Evolutionary conservation across 2,888 invertebrate genomes (phyloP), one percentile per base, ranked within the genome.

Genomic region (Diaperis boleti): DNA sequence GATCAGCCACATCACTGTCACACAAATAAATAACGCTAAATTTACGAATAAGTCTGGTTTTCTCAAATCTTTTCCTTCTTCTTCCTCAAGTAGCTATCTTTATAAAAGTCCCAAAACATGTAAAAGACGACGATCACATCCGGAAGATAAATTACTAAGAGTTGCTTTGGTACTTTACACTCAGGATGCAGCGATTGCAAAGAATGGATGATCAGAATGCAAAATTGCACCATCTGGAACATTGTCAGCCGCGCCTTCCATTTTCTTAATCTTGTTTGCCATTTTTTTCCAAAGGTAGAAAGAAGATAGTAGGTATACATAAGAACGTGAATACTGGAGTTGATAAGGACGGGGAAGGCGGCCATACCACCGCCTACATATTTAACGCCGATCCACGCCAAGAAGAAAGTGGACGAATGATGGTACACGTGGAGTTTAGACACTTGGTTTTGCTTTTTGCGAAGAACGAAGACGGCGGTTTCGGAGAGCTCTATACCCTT

Each of bases 261-360:
- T 62, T 85, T 86, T 54, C 76, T 76, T 33, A 91, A 79, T 64
- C 78, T 79, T 14, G 81, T 83, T 73, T 88, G 86, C 68, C 87
- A 78, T 33, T 76, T 72, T 3, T 86, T 85, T 65, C 88, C 88
- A 60, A 89, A 84, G 59, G 88, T 86, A 0, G 89, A 82, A 0
- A 89, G 75, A 7, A 90, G 83, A 76, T 92, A 92, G 79, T 92
- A 92, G 3, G 84, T 83, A 76, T 92, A 92, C 92, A 92, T 92
- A n/a, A 92, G 76, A 2, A 91, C 85, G 72, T 92, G 92, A 1
- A 92, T 86, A 0, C 83, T 79, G 45, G 85, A 86, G 77, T 92
- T 92, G 44, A 90, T 74, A 79, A 89, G 83, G 0, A 89, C 83
- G 0, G 88, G 83, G 74, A 89, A 87, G 0, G 88, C 85, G 33